Conservation (phyloP, 2,888 invertebrate species). For the Melinaea marsaeus region DNA sequence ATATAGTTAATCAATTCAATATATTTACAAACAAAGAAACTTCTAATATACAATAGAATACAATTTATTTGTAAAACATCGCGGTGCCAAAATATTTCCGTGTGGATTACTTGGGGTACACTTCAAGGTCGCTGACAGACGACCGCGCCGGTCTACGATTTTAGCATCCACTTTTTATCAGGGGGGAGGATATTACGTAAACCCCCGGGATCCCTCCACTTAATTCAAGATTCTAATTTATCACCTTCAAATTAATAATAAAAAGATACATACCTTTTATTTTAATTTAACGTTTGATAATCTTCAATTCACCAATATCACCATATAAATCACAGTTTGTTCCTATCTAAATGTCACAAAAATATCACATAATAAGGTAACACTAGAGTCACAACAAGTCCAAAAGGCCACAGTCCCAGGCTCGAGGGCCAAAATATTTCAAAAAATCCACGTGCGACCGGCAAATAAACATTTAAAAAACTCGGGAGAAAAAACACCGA, state of each 20-base stretch:
- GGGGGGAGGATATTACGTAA: conserved; percentile 61
- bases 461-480: conserved; percentile 71
- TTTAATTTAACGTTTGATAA: conserved; percentile 49
- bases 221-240: conserved; percentile 22
- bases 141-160: conserved; percentile 50
- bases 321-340: conserved; percentile 77
- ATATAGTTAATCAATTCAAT: neutral
- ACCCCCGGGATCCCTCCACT: conserved; percentile 39
- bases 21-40: conserved; percentile 5
- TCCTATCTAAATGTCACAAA: conserved; percentile 73
- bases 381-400: conserved; percentile 77
- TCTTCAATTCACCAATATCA: conserved; percentile 71
- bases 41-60: conserved; percentile 15
- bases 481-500: conserved; percentile 59
- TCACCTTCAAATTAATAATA: conserved; percentile 50
- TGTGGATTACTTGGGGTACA: conserved; percentile 61
- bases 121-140: conserved; percentile 69
- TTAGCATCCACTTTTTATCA: conserved; percentile 47
- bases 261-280: conserved; percentile 59
- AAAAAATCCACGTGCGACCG: conserved; percentile 69
- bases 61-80: conserved; percentile 3
- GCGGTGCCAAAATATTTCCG: conserved; percentile 65
- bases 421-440: conserved; percentile 63
- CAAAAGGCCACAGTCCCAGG: conserved; percentile 74
- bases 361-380: conserved; percentile 76